Base-by-base conservation (phyloP, 2,888 invertebrate species). In the Meliscaeva auricollis region DNA sequence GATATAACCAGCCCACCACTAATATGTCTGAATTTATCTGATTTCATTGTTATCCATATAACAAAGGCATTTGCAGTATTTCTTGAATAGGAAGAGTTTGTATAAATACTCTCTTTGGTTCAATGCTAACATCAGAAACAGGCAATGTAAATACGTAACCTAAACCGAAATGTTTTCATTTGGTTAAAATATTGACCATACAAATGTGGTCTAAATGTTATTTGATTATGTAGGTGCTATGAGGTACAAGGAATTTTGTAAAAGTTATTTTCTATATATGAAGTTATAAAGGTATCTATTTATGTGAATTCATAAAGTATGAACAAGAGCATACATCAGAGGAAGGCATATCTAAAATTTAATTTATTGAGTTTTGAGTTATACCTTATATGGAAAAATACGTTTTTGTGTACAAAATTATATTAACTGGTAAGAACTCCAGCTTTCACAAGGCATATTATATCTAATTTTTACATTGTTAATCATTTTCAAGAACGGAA, bases 141-240 rank as follows among this genome's bases (percentile, higher is more conserved):
- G 35, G 17, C 32, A 56, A 35, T 56, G 56, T 56, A 35, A 54
- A 54, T 32, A 54, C 9, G 11, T 32, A n/a, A n/a, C 8, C 1
- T 7, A 26, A 30, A 15, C 15, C 30, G 7, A 54, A 54, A 54
- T 54, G 50, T 26, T 8, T 22, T 22, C 7, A 30, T 7, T 30
- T 54, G 1, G 7, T 2, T 54, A 30, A 7, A 4, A 13, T 52
- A 52, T 52, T 13, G n/a, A 54, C 52, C 52, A 1, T n/a, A n/a
- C 26, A 52, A 52, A 52, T 52, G n/a, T n/a, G 30, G 8, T 26
- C 30, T 7, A 8, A 54, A 54, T 54, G 8, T 7, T 30, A 30
- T 54, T 30, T 54, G 8, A 54, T 50, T 22, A 22, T 50, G 41
- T 2, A n/a, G 2, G 13, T 20, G 46, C 3, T 46, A 9, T 17